Percentiles rank a stretch among this genome's conserved stretches.
phyloP scores from a whole-genome alignment of 2,888 invertebrate species.

The Scaptomyza cyrtandrae region DNA sequence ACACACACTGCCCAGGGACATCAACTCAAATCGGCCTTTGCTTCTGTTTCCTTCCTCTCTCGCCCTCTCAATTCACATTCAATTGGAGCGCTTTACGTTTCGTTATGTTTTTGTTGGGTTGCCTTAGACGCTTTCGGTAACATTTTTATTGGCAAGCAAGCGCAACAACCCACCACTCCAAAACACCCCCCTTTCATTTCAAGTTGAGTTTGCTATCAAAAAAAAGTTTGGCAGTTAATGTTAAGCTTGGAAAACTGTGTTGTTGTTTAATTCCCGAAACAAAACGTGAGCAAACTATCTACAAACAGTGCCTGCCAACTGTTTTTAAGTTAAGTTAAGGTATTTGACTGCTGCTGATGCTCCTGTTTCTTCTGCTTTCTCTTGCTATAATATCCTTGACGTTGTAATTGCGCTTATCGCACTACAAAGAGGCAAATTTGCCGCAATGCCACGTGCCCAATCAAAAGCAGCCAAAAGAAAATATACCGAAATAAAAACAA shows the following conservation, averaged over 20 bases:
- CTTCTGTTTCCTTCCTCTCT: background rate
- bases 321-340: constrained; percentile 11
- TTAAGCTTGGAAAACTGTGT: constrained; percentile 4
- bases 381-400: constrained; percentile 36
- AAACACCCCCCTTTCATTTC: too few relatives aligned
- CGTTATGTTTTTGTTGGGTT: constrained; percentile 3
- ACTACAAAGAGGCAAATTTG: constrained; percentile 68
- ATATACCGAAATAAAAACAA: constrained; percentile 14
- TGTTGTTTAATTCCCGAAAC: background rate
- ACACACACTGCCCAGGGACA: constrained; percentile 16
- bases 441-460: constrained; percentile 56
- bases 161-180: too few relatives aligned
- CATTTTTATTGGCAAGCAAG: constrained; percentile 67
- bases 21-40: constrained; percentile 6
- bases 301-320: constrained; percentile 14
- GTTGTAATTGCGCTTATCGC: constrained; percentile 75
- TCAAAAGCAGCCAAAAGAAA: constrained; percentile 33
- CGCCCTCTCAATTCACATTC: constrained; percentile 10
- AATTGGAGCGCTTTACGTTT: background rate
- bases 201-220: constrained; percentile 21
- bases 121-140: constrained; percentile 42
- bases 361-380: background rate
- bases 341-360: background rate
- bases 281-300: constrained; percentile 39
- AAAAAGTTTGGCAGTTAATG: constrained; percentile 22